These are phyloP conservation scores for Eulemur rufifrons DNA, from an alignment of 2,113 vertebrate genomes.

Conservation along the genomic window DNA sequence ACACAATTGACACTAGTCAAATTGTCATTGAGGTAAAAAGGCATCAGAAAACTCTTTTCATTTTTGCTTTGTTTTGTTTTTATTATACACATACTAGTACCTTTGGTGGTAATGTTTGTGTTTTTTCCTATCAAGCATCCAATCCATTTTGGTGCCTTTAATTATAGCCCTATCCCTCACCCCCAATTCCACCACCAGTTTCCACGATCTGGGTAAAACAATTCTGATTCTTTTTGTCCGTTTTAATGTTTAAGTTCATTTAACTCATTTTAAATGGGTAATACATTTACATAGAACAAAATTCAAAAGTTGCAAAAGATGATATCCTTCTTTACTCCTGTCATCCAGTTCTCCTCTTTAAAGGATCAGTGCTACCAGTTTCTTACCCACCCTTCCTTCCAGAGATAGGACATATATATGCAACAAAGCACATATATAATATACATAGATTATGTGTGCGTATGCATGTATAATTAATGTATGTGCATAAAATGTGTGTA, in stretches of 20 bases:
- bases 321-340: not conserved
- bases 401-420: not conserved
- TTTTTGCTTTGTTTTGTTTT: not conserved
- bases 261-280: not conserved
- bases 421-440: not conserved
- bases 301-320: not conserved
- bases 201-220: not conserved
- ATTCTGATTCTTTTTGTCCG: not conserved
- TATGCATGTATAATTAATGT: not conserved
- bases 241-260: constrained; percentile 4
- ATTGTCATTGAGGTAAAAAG: not conserved
- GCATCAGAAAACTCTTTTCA: not conserved
- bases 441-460: not conserved
- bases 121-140: not conserved
- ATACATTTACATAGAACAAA: not conserved
- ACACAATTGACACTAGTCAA: not conserved
- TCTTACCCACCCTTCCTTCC: not conserved
- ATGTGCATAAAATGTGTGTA: not conserved
- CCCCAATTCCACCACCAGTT: not conserved
- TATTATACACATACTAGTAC: not conserved
- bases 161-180: not conserved
- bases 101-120: not conserved
- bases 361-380: not conserved
- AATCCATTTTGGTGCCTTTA: not conserved
- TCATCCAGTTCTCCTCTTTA: not conserved